Evolutionary conservation across 2,113 vertebrate genomes (phyloP), one percentile per base, ranked within the genome.

Genomic region (Hiodon alosoides): DNA sequence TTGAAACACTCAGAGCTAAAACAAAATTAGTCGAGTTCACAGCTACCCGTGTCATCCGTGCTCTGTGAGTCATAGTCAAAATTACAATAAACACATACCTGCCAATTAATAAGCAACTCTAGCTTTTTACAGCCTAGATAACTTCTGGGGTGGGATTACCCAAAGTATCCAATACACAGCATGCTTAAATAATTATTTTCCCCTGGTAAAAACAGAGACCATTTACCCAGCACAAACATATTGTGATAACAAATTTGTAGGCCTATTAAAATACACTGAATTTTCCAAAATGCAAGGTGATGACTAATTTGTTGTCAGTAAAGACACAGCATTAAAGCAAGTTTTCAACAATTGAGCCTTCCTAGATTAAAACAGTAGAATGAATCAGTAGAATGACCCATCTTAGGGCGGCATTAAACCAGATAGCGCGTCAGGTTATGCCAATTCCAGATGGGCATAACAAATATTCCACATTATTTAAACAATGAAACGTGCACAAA

Each of bases 281-380:
- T 11, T 13, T 66, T 66, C 9, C 64, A 48, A 7, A 3, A 3
- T 17, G 46, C 54, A 47, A 46, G 5, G 48, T 47, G 8, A 13
- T 66, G 64, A 66, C 46, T 66, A 17, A 66, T 47, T 66, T 47
- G 48, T 66, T 66, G 64, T 66, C 11, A 47, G 64, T 60, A 11
- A 10, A 47, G 64, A 66, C 9, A 17, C 48, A 11, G 8, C 31
- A 48, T 66, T 66, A 48, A 47, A 48, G 6, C 2, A n/a, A n/a
- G 31, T 11, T 17, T 16, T 66, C 5, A 66, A 47, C 64, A 66
- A 48, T 9, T 11, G 11, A 13, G 7, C 31, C 11, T 66, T 66
- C 31, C 46, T 47, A 66, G 31, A 7, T 47, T 66, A 66, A 3
- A 66, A 66, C 31, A 31, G n/a, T 66, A 66, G 54, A 57, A 5